These are phyloP conservation scores for Scylla paramamosain DNA, from an alignment of 1,140 invertebrate species.

Conservation along the genomic window DNA sequence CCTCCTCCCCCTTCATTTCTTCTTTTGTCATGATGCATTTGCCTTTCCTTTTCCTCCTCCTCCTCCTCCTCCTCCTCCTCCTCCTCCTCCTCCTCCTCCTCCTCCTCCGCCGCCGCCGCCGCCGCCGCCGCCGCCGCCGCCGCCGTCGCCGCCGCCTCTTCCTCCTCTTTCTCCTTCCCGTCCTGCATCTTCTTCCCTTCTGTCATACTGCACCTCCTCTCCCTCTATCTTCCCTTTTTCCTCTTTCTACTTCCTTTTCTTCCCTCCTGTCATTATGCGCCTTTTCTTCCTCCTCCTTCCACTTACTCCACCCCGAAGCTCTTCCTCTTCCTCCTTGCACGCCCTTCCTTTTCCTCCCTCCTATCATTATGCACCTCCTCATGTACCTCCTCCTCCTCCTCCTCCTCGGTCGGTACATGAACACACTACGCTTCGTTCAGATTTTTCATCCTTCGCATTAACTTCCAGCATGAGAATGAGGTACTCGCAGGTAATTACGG, in stretches of 20 bases:
- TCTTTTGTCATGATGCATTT: not conserved
- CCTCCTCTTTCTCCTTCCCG: not conserved
- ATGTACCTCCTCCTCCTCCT: not conserved
- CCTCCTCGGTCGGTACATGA: not conserved
- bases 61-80: not conserved
- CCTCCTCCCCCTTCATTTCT: not conserved
- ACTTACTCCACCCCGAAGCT: not conserved
- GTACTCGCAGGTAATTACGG: not conserved
- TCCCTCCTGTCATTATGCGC: not conserved
- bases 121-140: no score
- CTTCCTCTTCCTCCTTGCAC: not conserved
- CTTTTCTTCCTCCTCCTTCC: not conserved
- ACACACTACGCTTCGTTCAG: not conserved
- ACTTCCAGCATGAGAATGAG: slow-evolving; percentile 4
- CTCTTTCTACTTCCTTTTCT: not conserved
- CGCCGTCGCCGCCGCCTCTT: no score
- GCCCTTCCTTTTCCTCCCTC: not conserved
- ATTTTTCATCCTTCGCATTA: not conserved
- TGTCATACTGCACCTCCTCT: not conserved
- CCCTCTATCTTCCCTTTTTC: not conserved
- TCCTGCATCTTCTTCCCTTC: not conserved
- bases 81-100: not conserved
- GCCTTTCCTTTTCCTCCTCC: not conserved
- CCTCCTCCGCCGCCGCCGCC: not conserved
- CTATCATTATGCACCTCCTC: not conserved